Percentiles rank a stretch among this genome's conserved stretches.
Evolutionary conservation across 2,797 vertebrate species (phyloP).

Genomic region (Micromesistius poutassou): DNA sequence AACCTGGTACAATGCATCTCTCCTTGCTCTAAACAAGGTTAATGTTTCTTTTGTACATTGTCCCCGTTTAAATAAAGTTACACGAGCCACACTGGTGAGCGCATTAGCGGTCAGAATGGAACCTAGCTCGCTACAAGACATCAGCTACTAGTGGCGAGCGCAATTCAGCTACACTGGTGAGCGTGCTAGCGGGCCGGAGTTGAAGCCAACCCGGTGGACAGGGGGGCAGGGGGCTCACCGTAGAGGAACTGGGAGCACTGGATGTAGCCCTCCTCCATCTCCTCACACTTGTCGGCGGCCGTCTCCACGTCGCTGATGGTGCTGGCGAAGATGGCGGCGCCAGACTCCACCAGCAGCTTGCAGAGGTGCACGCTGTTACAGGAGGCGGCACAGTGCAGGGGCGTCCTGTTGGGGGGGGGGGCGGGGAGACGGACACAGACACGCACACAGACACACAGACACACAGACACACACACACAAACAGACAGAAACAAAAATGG

Average conservation of each 20-base stretch:
- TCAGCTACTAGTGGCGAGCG: too few species aligned
- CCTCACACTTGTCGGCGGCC: slow-evolving; percentile 96
- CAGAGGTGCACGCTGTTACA: slow-evolving; percentile 99
- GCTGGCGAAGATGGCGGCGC: slow-evolving; percentile 94
- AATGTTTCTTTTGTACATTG: too few species aligned
- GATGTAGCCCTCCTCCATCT: slow-evolving; percentile 95
- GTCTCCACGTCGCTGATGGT: slow-evolving; percentile 98
- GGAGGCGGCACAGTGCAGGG: slow-evolving; percentile 95
- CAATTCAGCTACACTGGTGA: too few species aligned
- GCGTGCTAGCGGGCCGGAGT: too few species aligned
- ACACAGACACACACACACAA: neutral
- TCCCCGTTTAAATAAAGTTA: too few species aligned
- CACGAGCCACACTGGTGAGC: too few species aligned
- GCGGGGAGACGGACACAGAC: neutral
- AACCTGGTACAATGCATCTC: too few species aligned
- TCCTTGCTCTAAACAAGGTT: too few species aligned
- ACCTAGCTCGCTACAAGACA: too few species aligned
- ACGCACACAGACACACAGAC: neutral
- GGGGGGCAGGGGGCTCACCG: slow-evolving; percentile 64
- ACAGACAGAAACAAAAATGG: neutral
- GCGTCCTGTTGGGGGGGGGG: slow-evolving; percentile 78
- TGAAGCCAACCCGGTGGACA: too few species aligned
- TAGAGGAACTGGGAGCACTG: slow-evolving; percentile 98
- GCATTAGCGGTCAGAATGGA: too few species aligned
- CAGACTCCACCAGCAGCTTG: slow-evolving; percentile 94